Percentiles rank a stretch among this genome's conserved stretches.
Conservation (phyloP, 2,113 vertebrate species). For the Clarias macrocephalus region DNA sequence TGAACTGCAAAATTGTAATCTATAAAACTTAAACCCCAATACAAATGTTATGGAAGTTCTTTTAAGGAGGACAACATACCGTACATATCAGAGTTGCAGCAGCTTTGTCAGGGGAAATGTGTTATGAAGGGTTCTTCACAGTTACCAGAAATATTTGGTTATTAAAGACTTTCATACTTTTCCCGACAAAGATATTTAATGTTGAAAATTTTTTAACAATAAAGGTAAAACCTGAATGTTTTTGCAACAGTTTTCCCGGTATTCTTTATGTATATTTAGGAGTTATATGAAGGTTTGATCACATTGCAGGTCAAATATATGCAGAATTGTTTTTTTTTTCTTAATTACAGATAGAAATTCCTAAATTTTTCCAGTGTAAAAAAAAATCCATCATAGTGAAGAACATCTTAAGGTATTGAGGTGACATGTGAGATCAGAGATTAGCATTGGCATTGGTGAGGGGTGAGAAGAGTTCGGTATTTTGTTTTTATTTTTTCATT, state of each 20-base stretch:
- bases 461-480: conserved; percentile 18
- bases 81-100: too few species aligned
- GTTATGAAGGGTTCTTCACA: background rate
- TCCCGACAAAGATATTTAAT: background rate
- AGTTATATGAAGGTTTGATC: background rate
- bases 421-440: too few species aligned
- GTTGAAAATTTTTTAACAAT: background rate
- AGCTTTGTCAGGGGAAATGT: too few species aligned
- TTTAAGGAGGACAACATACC: too few species aligned
- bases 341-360: background rate
- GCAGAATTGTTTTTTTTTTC: background rate
- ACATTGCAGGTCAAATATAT: background rate
- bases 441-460: conserved; percentile 36
- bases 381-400: background rate
- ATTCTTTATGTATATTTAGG: too few species aligned
- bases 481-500: conserved; percentile 67
- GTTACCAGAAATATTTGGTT: background rate
- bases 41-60: too few species aligned
- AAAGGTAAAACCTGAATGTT: background rate
- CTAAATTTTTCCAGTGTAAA: background rate
- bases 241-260: too few species aligned
- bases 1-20: too few species aligned
- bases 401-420: background rate
- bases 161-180: background rate
- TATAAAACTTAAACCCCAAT: too few species aligned